Evolutionary conservation across 2,797 vertebrate genomes (phyloP).

Genomic region (Manis crassicaudata): DNA sequence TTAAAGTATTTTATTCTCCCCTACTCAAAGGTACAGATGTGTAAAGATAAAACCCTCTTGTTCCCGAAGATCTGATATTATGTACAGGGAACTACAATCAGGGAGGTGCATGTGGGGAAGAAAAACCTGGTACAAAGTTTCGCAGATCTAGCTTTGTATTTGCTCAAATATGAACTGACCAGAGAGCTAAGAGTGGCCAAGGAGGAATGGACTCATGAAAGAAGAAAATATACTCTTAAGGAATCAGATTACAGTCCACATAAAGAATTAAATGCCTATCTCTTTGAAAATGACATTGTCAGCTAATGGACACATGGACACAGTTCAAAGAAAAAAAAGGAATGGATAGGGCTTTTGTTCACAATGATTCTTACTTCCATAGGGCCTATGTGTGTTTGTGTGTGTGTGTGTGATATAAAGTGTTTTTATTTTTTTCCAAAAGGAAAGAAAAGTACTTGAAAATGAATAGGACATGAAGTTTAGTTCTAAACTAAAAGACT

Average conservation of each 20-base stretch:
- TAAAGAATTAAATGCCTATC: conserved; percentile 34
- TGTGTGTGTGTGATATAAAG: background rate
- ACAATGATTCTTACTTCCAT: background rate
- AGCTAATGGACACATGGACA: background rate
- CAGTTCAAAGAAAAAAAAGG: background rate
- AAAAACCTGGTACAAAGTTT: background rate
- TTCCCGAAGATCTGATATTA: background rate
- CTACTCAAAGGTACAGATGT: background rate
- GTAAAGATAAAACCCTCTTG: background rate
- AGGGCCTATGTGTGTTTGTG: background rate
- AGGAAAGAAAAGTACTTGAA: background rate
- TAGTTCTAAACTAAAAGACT: background rate
- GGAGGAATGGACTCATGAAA: background rate
- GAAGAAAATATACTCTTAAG: background rate
- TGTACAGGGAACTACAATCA: background rate
- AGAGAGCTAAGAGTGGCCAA: background rate
- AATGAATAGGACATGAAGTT: background rate
- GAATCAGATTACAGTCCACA: conserved; percentile 29
- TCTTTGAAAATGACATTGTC: conserved; percentile 9
- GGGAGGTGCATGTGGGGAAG: background rate
- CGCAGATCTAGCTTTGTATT: background rate
- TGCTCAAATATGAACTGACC: background rate
- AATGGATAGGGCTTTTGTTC: background rate
- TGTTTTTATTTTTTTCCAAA: conserved; percentile 37
- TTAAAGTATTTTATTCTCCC: background rate